phyloP scores from a whole-genome alignment of 2,113 vertebrate species.

The Rhinichthys klamathensis region DNA sequence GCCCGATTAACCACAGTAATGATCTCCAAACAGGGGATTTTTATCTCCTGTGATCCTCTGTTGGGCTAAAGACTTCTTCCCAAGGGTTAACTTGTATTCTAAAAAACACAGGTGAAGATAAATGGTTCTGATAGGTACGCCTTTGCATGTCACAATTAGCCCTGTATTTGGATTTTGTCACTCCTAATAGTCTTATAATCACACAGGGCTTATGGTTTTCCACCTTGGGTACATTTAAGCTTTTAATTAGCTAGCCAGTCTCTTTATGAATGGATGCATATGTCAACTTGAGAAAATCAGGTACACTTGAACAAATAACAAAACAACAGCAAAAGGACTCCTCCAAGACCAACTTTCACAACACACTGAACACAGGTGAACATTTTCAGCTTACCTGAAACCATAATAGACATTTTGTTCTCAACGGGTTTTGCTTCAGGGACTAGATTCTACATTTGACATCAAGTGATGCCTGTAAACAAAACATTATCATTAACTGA shows the following conservation, averaged over 20 bases:
- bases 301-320: not conserved
- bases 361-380: not conserved
- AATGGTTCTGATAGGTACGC: not conserved
- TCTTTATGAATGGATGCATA: not conserved
- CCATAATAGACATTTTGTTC: not conserved
- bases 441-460: not conserved
- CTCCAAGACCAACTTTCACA: slow-evolving; percentile 11
- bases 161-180: not conserved
- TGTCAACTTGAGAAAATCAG: slow-evolving; percentile 36
- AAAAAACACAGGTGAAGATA: slow-evolving; percentile 11
- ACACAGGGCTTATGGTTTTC: not conserved
- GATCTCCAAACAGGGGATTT: not conserved
- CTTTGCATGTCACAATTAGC: too few relatives aligned
- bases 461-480: not conserved
- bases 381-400: not conserved
- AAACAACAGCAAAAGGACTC: not conserved
- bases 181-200: not conserved
- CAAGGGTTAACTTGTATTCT: slow-evolving; percentile 3
- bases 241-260: slow-evolving; percentile 6
- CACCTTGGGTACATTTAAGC: slow-evolving; percentile 31
- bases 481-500: not conserved
- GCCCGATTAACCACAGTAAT: slow-evolving; percentile 41
- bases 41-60: slow-evolving; percentile 21
- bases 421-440: not conserved
- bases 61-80: not conserved